Evolutionary conservation across 2,797 vertebrate genomes (phyloP), one percentile per base, ranked within the genome.

Genomic region (Picus viridis): DNA sequence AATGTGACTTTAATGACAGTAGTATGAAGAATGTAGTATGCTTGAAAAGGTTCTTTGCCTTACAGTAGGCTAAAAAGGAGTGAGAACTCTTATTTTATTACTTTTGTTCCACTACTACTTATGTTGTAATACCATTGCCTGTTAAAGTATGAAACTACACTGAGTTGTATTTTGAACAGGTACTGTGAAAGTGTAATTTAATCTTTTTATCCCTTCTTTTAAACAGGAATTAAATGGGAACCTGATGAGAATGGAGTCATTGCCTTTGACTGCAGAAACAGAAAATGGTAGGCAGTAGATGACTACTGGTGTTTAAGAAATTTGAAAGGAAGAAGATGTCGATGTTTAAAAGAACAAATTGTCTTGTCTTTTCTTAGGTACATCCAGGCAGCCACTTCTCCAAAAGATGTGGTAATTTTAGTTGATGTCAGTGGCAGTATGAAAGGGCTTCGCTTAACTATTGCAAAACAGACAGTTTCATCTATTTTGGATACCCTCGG

Each of bases 371-470:
- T 8, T 73, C 63, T 79, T 96, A 99, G 99, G 99, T 98, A 99
- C 82, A 99, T 99, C 96, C 99, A 99, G 97, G 99, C 99, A 63
- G 99, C 99, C 32, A 99, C 99, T 70, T 99, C 99, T 89, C 99
- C 99, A 3, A 99, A 99, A 97, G 98, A 99, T 15, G 99, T 99
- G 68, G 98, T 99, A 68, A 99, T 99, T 97, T 97, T 99, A 94
- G 99, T 99, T 34, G 99, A 99, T 26, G 99, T 99, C 79, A 99
- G 99, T 10, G 99, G 99, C 85, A 99, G 99, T 91, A 99, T 99
- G 99, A 99, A 99, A 96, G 99, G 99, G 36, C 98, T 99, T 57
- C 98, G 99, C 64, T 92, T 99, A 95, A 99, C 99, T 72, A 99
- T 99, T 11, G 99, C 99, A 16, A 98, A 99, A 88, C 99, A 99